phyloP scores from a whole-genome alignment of 2,797 vertebrate genomes.

The Bradypus variegatus region DNA sequence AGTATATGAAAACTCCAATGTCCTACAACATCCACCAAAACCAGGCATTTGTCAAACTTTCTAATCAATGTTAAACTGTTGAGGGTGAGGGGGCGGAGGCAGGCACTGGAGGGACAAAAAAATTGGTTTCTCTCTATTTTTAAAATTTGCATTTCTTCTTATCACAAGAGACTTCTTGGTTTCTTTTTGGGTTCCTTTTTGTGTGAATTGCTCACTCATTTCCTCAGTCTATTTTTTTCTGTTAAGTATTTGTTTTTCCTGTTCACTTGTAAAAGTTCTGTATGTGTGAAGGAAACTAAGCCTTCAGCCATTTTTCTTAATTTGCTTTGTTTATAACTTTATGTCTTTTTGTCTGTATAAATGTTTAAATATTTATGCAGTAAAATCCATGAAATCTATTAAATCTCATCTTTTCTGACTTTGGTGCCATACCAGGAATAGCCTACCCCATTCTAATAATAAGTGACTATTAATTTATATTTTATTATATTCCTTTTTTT shows the following conservation, averaged over 20 bases:
- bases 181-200: neutral
- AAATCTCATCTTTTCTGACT: neutral
- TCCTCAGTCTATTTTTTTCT: neutral
- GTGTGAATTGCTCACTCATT: neutral
- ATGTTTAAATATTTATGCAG: neutral
- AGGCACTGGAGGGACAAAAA: too few relatives aligned
- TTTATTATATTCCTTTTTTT: neutral
- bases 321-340: constrained; percentile 12
- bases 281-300: neutral
- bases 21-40: too few relatives aligned
- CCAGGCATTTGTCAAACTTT: too few relatives aligned
- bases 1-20: too few relatives aligned
- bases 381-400: neutral
- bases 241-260: neutral
- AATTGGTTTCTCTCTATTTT: too few relatives aligned
- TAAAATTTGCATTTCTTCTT: too few relatives aligned
- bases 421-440: neutral
- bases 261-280: neutral
- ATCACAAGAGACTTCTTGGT: too few relatives aligned
- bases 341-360: neutral
- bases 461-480: neutral
- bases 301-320: neutral
- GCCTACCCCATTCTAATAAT: neutral
- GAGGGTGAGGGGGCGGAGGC: too few relatives aligned
- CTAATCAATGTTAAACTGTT: too few relatives aligned